These are phyloP conservation scores for Lasioglossum morio DNA, from an alignment of 2,888 invertebrate species.

Conservation along the genomic window DNA sequence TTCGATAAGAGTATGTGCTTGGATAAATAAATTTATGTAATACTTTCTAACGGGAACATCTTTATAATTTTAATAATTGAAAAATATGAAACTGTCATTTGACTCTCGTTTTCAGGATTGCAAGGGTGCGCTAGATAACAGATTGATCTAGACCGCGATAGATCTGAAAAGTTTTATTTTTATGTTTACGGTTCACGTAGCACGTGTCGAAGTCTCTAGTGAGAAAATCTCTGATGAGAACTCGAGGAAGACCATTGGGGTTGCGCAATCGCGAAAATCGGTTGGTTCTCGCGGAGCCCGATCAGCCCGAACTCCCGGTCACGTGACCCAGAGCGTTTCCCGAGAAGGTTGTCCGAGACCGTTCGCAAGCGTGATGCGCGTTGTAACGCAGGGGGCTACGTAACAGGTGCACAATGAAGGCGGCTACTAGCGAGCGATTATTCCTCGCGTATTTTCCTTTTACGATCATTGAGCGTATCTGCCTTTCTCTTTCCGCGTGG, in stretches of 20 bases:
- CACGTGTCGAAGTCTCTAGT: too few species aligned
- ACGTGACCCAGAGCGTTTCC: neutral
- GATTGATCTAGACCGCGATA: too few species aligned
- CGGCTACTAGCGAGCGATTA: slow-evolving; percentile 23
- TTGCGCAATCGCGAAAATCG: slow-evolving; percentile 28
- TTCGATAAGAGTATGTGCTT: too few species aligned
- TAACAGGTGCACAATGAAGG: slow-evolving; percentile 36
- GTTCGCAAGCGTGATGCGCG: neutral
- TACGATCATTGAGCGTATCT: slow-evolving; percentile 63
- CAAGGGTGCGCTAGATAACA: too few species aligned
- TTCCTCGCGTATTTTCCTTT: slow-evolving; percentile 50
- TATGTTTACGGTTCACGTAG: too few species aligned
- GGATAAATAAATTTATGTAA: too few species aligned
- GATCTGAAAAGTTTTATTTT: too few species aligned
- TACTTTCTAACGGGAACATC: too few species aligned
- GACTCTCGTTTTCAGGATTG: too few species aligned
- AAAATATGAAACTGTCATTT: too few species aligned
- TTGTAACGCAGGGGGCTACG: neutral
- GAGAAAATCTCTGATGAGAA: too few species aligned
- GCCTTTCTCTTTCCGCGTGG: slow-evolving; percentile 66
- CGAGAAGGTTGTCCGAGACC: neutral
- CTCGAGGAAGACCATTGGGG: neutral
- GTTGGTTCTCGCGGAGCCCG: neutral
- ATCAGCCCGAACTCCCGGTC: neutral
- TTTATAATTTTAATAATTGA: too few species aligned